These are phyloP conservation scores for Boleophthalmus pectinirostris DNA, from an alignment of 2,113 vertebrate species.

Conservation along the genomic window DNA sequence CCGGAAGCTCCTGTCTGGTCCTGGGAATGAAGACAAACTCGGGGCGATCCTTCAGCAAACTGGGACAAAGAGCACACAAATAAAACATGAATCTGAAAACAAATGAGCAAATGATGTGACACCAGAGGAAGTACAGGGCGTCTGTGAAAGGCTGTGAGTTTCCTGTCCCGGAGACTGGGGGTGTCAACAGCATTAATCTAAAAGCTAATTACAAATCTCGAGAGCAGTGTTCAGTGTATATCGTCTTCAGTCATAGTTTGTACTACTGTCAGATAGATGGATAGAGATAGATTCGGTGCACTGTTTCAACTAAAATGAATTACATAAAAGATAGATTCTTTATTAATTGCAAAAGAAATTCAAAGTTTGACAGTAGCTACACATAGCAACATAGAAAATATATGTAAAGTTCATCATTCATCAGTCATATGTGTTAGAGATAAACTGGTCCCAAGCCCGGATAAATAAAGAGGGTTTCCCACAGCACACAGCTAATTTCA, in stretches of 20 bases:
- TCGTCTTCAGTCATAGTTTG: background rate
- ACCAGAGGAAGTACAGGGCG: conserved; percentile 52
- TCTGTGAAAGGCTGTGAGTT: conserved; percentile 27
- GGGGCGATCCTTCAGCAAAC: conserved; percentile 88
- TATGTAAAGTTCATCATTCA: too few species aligned
- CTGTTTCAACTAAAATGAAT: too few species aligned
- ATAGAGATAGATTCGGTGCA: too few species aligned
- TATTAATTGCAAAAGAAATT: too few species aligned
- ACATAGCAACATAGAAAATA: too few species aligned
- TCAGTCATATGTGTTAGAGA: background rate
- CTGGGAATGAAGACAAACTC: conserved; percentile 93
- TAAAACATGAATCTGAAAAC: conserved; percentile 58
- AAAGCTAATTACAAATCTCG: conserved; percentile 5
- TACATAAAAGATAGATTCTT: too few species aligned
- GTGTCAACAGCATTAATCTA: conserved; percentile 9
- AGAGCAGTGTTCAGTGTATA: background rate
- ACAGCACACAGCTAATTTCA: background rate
- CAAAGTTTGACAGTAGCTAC: too few species aligned
- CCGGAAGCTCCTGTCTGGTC: conserved; percentile 92
- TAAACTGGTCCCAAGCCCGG: background rate
- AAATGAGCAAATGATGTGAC: conserved; percentile 57
- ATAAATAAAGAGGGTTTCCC: background rate
- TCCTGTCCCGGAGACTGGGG: conserved; percentile 33
- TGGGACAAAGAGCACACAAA: conserved; percentile 74
- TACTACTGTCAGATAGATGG: background rate